Conservation (phyloP, 1,140 invertebrate genomes). For the Pachyrhynchus sulphureomaculatus region DNA sequence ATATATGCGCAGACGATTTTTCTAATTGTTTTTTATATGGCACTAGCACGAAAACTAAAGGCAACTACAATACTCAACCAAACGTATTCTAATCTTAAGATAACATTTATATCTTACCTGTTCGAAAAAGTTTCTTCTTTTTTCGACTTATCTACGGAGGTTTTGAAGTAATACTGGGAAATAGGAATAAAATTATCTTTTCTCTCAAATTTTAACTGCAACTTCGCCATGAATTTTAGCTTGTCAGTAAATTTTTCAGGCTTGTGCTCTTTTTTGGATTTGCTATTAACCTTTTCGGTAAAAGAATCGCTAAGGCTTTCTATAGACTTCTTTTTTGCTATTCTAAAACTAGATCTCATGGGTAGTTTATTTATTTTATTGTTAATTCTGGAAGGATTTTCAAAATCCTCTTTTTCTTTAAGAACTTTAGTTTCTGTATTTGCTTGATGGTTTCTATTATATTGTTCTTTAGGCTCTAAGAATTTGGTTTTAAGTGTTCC, state of each 20-base stretch:
- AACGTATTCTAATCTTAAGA: too few relatives aligned
- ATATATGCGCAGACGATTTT: too few relatives aligned
- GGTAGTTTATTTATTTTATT: conserved; percentile 31
- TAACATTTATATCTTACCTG: too few relatives aligned
- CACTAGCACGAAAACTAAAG: too few relatives aligned
- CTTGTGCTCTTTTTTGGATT: not conserved
- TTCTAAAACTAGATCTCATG: conserved; percentile 41
- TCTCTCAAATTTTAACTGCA: conserved; percentile 34
- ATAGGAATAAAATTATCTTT: conserved; percentile 14
- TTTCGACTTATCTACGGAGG: conserved; percentile 21
- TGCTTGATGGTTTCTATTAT: not conserved
- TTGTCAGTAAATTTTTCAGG: conserved; percentile 35
- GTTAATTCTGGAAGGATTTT: conserved; percentile 1
- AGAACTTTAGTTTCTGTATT: not conserved
- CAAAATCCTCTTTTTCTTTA: conserved; percentile 7
- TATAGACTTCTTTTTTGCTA: conserved; percentile 42
- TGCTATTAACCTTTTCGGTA: conserved; percentile 30
- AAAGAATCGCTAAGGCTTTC: conserved; percentile 35
- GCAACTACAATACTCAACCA: too few relatives aligned
- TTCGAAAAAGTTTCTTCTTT: not conserved
- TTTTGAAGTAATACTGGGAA: conserved; percentile 18
- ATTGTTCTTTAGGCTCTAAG: too few relatives aligned
- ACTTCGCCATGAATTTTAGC: conserved; percentile 40
- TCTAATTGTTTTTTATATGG: too few relatives aligned
- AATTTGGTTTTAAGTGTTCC: not conserved